Percentiles rank a stretch among this genome's conserved stretches.
phyloP scores from a whole-genome alignment of 1,140 invertebrate genomes.

The Aricia agestis region DNA sequence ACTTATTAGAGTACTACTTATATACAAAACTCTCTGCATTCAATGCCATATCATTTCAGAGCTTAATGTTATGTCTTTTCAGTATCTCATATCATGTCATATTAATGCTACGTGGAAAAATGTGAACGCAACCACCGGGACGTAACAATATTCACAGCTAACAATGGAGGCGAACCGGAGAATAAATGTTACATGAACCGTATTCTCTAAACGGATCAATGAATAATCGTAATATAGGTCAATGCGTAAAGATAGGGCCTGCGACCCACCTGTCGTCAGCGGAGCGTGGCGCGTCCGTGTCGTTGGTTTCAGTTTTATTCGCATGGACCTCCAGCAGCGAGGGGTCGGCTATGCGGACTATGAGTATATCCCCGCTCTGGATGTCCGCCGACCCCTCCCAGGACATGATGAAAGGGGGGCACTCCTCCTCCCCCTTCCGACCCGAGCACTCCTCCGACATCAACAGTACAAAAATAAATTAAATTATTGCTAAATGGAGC shows the following conservation, averaged over 20 bases:
- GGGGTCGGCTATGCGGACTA: conserved; percentile 81
- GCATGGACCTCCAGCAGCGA: conserved; percentile 58
- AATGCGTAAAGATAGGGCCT: conserved; percentile 26
- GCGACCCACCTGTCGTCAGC: conserved; percentile 43
- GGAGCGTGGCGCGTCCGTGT: conserved; percentile 41
- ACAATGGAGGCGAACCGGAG: conserved; percentile 18
- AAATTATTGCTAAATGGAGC: neutral
- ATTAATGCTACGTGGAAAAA: too few relatives aligned
- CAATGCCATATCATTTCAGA: too few relatives aligned
- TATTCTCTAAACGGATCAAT: conserved; percentile 29
- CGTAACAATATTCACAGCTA: conserved; percentile 18
- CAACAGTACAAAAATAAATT: conserved; percentile 52
- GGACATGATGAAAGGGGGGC: conserved; percentile 75
- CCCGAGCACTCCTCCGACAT: conserved; percentile 74
- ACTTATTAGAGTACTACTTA: too few relatives aligned
- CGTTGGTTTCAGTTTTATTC: conserved; percentile 42
- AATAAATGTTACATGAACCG: neutral
- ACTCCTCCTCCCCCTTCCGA: conserved; percentile 63
- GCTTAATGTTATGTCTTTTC: too few relatives aligned
- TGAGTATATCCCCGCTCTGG: conserved; percentile 81
- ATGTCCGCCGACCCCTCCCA: conserved; percentile 81
- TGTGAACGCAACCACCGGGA: too few relatives aligned
- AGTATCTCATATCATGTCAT: too few relatives aligned
- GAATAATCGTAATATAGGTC: conserved; percentile 30
- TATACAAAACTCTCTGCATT: too few relatives aligned